phyloP scores from a whole-genome alignment of 2,888 invertebrate genomes.

The Yponomeuta cagnagella region DNA sequence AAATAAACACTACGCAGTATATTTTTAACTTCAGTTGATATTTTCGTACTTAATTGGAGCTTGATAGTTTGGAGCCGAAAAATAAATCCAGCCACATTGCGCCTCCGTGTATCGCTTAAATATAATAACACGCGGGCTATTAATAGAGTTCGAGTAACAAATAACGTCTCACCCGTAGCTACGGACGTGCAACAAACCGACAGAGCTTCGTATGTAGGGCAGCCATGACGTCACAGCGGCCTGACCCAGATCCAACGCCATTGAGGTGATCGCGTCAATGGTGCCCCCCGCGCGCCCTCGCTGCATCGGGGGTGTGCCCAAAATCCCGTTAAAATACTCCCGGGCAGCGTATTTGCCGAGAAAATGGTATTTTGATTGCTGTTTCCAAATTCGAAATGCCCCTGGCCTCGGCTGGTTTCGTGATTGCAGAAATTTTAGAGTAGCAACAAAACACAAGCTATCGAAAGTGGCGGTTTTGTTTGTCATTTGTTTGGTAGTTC shows the following conservation, averaged over 20 bases:
- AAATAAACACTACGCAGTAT: not conserved
- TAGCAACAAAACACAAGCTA: too few species aligned
- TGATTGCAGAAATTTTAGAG: too few species aligned
- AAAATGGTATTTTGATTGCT: not conserved
- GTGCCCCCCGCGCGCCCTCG: constrained; percentile 36
- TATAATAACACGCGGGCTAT: not conserved
- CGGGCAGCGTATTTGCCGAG: not conserved
- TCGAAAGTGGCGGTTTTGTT: too few species aligned
- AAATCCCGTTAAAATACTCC: constrained; percentile 11
- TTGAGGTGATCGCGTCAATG: constrained; percentile 74
- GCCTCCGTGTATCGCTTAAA: not conserved
- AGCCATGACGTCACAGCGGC: constrained; percentile 62
- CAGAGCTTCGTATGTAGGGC: constrained; percentile 62
- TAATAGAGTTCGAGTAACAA: not conserved
- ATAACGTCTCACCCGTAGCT: not conserved
- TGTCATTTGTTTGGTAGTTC: too few species aligned
- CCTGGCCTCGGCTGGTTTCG: not conserved
- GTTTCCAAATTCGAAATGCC: not conserved
- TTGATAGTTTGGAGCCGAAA: not conserved
- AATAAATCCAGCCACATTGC: not conserved
- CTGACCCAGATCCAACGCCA: constrained; percentile 67
- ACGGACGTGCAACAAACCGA: constrained; percentile 27
- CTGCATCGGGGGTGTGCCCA: constrained; percentile 12
- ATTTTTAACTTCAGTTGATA: not conserved
- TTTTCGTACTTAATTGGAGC: not conserved